Base-by-base conservation (phyloP, 2,113 vertebrate species). In the Percina caprodes region DNA sequence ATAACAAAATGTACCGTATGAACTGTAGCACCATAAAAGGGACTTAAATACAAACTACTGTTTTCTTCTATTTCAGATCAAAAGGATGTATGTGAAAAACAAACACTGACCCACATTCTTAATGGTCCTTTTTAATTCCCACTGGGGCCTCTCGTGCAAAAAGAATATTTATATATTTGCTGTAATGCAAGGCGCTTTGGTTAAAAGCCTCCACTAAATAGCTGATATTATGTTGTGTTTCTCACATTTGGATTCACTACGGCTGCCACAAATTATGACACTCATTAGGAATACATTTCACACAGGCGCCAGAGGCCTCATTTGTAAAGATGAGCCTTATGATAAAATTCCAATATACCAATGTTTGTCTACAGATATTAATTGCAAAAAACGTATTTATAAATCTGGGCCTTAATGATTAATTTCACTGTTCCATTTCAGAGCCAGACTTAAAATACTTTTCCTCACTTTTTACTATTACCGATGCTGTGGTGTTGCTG, bases 91-190 rank as follows among this genome's bases (percentile, higher is more conserved):
- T 26, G 12, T 68, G 49, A 58, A 69, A 71, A 86, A 82, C 69
- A 69, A 90, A 83, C 86, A 74, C 79, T 87, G 88, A 86, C 83
- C 72, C 72, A 86, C 67, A 82, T 88, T 74, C 63, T 63, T 88
- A 74, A 89, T 83, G 82, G 82, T 46, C 16, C 45, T 79, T 74
- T 66, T 33, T 45, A 80, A 77, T 74, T 87, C 79, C 87, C 78
- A 56, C 15, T 8, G 61, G 83, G 49, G 61, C 74, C 55, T 13
- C 39, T 83, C 77, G 12, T 52, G 85, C 78, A 56, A 18, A 83
- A 74, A 74, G 80, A 71, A 42, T 80, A 82, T 87, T 81, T 72
- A 69, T 74, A 24, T 18, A 24, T 21, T 62, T 6, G 1, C 81
- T 65, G 74, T 82, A 84, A 82, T 58, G 59, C 58, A 73, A 82